Conservation (phyloP, 2,888 invertebrate species). For the Colletes collaris region DNA sequence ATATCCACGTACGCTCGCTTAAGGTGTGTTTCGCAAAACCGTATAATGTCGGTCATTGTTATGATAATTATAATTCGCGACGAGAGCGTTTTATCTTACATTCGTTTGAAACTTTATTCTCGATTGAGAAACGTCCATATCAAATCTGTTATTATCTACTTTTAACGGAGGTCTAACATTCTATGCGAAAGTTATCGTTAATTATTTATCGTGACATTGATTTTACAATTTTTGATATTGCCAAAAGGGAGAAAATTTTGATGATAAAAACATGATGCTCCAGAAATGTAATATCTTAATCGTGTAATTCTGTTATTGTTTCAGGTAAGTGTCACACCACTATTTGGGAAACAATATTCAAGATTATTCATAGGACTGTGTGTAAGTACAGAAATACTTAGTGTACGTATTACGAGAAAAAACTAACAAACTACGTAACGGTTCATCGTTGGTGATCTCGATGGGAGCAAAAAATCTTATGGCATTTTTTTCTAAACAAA, state of each 20-base stretch:
- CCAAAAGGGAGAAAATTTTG: too few relatives aligned
- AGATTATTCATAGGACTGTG: too few relatives aligned
- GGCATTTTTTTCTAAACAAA: too few relatives aligned
- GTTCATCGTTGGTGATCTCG: too few relatives aligned
- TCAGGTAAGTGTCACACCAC: slow-evolving; percentile 56
- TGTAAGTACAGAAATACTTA: slow-evolving; percentile 21
- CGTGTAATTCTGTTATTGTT: slow-evolving; percentile 31
- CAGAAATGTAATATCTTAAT: not conserved
- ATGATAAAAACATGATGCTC: too few relatives aligned
- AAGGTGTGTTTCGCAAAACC: slow-evolving; percentile 8
- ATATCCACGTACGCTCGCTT: slow-evolving; percentile 17
- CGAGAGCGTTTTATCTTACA: slow-evolving; percentile 1
- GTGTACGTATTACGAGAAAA: not conserved
- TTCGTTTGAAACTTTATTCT: not conserved
- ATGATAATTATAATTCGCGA: slow-evolving; percentile 22
- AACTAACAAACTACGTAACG: too few relatives aligned
- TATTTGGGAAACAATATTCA: not conserved
- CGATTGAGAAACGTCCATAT: too few relatives aligned
- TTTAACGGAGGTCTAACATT: too few relatives aligned
- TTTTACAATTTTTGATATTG: too few relatives aligned
- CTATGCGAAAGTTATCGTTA: not conserved
- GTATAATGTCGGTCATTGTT: slow-evolving; percentile 30
- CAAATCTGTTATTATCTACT: too few relatives aligned
- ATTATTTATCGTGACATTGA: too few relatives aligned
- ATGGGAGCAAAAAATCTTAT: too few relatives aligned